phyloP scores from a whole-genome alignment of 2,113 vertebrate genomes.

The Saccopteryx leptura region DNA sequence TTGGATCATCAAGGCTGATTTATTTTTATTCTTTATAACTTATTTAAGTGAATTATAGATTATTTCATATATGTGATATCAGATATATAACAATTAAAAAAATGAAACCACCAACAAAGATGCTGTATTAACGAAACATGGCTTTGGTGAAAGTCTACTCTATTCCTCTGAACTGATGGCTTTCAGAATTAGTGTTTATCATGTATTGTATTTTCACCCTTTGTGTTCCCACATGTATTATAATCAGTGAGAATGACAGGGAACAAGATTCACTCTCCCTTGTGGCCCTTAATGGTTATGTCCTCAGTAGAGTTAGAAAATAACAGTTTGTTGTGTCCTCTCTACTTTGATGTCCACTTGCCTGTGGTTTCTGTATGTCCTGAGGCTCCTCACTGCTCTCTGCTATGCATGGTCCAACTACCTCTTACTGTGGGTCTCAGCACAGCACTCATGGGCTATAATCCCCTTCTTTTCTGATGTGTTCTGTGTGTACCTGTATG shows the following conservation, averaged over 20 bases:
- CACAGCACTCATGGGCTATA: not conserved
- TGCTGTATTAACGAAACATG: not conserved
- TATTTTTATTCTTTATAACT: slow-evolving; percentile 32
- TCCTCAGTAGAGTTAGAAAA: slow-evolving; percentile 33
- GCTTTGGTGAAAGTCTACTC: not conserved
- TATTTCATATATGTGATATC: not conserved
- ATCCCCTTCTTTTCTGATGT: not conserved
- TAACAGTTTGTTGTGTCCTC: not conserved
- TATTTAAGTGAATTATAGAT: not conserved
- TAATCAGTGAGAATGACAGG: not conserved
- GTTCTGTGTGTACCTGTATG: not conserved
- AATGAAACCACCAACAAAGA: not conserved
- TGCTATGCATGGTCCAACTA: not conserved
- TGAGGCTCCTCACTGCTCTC: not conserved
- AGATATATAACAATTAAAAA: not conserved
- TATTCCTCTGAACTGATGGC: not conserved
- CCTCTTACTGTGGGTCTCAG: not conserved
- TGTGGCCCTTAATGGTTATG: not conserved
- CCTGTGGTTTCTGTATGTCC: not conserved
- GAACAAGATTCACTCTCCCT: slow-evolving; percentile 3
- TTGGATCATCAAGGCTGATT: slow-evolving; percentile 13
- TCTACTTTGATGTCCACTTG: not conserved
- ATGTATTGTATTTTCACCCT: not conserved
- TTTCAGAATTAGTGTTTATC: not conserved
- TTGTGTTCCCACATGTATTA: slow-evolving; percentile 25